Evolutionary conservation across 2,113 vertebrate species (phyloP), one percentile per base, ranked within the genome.

Genomic region (Sisor rabdophorus): DNA sequence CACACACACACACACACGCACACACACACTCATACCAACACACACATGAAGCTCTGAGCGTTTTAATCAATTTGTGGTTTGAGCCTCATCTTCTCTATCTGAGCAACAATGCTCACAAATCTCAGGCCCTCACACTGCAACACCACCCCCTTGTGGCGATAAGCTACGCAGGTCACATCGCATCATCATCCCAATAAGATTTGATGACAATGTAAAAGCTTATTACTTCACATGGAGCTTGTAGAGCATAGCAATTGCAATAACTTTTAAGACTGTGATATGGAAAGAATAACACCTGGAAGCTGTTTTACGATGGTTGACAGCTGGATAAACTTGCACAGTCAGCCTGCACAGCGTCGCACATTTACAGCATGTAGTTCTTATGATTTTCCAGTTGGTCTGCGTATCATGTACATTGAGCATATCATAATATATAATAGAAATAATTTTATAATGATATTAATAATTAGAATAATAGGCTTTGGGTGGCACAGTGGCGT

Each of bases 31-130:
- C 40, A 65, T 15, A 68, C 22, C 50, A 2, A 68, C 64, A 68
- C 47, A 68, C 64, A 50, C 12, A 47, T 2, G 44, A 2, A 16
- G 88, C 90, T 91, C 87, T 89, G 88, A 91, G 89, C 89, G 87
- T 88, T 89, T 90, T 89, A 91, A 92, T 91, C 91, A 90, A 87
- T 89, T 90, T 91, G 88, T 89, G 87, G 85, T 88, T 82, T 84
- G 79, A 89, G 90, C 87, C 86, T 84, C 87, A 88, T 91, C 89
- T 89, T 89, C 90, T 92, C 86, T 87, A 87, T 89, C 87, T 91
- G 87, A 86, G 83, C 86, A 82, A 82, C 0, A 17, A 63, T 20
- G 20, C 60, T 63, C 12, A 40, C 60, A 81, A 77, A 40, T 59
- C 52, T 64, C 40, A 2, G 5, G 24, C 2, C 36, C 61, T 48